Conservation (phyloP, 2,113 vertebrate species). For the Nipponia nippon region DNA sequence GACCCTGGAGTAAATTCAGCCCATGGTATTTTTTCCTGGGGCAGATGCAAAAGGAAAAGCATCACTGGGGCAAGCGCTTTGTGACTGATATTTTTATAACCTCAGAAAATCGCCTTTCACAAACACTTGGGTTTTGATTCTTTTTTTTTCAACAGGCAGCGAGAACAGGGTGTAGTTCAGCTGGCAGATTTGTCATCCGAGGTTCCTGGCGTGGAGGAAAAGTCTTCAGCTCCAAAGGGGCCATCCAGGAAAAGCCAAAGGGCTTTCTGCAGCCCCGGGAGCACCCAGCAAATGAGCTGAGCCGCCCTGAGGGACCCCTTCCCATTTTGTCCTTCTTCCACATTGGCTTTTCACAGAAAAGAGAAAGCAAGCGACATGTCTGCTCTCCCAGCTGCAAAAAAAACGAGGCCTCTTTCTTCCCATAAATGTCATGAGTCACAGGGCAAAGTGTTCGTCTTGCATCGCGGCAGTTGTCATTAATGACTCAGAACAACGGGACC, state of each 20-base stretch:
- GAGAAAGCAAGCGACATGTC: neutral
- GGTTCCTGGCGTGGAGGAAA: neutral
- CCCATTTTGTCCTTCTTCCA: neutral
- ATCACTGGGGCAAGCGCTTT: accelerated
- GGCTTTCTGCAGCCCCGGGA: neutral
- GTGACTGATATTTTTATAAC: neutral
- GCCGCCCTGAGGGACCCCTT: neutral
- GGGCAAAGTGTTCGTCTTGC: neutral
- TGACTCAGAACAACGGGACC: neutral
- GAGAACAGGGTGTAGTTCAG: neutral
- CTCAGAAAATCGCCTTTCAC: neutral
- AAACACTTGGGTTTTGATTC: neutral
- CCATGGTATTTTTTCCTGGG: accelerated
- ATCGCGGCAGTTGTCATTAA: neutral
- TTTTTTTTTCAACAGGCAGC: neutral
- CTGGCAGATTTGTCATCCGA: neutral
- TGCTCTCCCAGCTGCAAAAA: neutral
- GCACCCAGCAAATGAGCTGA: neutral
- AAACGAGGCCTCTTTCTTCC: neutral
- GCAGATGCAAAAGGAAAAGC: neutral
- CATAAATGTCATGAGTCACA: neutral
- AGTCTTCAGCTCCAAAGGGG: neutral
- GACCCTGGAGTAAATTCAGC: neutral
- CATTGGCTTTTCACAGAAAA: accelerated
- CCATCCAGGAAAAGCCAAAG: neutral